These are phyloP conservation scores for Lutjanus argentimaculatus DNA, from an alignment of 2,797 vertebrate species.

Conservation along the genomic window DNA sequence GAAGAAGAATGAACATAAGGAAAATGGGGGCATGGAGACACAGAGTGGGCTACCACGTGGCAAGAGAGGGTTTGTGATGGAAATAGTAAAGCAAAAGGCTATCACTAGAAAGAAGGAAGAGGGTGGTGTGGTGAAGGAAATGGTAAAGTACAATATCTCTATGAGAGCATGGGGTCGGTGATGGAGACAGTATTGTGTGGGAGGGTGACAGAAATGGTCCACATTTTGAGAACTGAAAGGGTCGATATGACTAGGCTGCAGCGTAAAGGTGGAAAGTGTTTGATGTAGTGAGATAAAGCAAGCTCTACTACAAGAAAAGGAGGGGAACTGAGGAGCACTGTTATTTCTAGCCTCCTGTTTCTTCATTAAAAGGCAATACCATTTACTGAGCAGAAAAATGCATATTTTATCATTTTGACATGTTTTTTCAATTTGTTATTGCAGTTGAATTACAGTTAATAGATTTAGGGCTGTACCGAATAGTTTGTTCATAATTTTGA, in stretches of 20 bases:
- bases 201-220: constrained; percentile 34
- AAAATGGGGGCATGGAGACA: constrained; percentile 22
- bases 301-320: neutral
- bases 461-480: no score
- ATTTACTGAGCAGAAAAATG: neutral
- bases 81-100: constrained; percentile 23
- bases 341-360: neutral
- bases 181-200: constrained; percentile 9
- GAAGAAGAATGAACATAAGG: constrained; percentile 17
- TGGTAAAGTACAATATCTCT: neutral
- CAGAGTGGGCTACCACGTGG: neutral
- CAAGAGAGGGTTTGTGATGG: constrained; percentile 17
- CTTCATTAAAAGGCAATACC: neutral
- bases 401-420: neutral
- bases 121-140: constrained; percentile 20
- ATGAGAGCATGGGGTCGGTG: neutral
- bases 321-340: neutral
- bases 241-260: constrained; percentile 14
- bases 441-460: neutral
- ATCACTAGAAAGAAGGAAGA: constrained; percentile 1
- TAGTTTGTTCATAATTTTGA: no score
- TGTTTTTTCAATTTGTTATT: neutral
- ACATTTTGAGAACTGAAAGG: constrained; percentile 27
- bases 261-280: neutral
- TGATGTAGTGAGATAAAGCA: neutral